Conservation (phyloP, 1,140 invertebrate species). For the Tetramorium simillimum region DNA sequence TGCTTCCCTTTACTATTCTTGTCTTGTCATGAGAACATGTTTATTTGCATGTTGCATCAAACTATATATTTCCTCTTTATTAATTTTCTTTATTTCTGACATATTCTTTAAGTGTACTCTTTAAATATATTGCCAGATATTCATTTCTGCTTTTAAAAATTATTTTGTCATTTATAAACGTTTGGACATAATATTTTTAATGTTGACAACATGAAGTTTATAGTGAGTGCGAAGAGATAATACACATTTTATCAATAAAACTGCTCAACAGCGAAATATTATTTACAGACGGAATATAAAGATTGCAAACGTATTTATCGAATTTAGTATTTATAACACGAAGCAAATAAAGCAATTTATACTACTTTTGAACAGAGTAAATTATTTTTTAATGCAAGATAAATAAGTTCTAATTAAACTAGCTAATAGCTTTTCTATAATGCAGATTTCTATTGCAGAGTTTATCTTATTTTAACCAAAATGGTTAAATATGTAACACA, state of each 20-base stretch:
- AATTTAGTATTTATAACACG: constrained; percentile 5
- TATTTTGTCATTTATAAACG: neutral
- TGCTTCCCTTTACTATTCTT: constrained; percentile 10
- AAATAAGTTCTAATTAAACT: neutral
- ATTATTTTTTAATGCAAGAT: constrained; percentile 12
- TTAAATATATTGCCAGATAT: neutral
- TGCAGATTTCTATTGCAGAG: neutral
- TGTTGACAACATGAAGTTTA: neutral
- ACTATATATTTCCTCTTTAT: neutral
- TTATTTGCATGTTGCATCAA: constrained; percentile 15
- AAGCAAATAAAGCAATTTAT: neutral
- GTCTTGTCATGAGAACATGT: neutral
- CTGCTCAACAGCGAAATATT: neutral
- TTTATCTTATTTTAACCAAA: neutral
- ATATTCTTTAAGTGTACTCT: neutral
- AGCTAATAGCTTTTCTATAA: neutral
- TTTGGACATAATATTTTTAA: neutral
- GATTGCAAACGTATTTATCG: neutral
- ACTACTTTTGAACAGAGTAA: neutral
- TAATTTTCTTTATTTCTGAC: neutral
- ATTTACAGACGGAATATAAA: constrained; percentile 1
- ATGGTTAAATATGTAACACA: neutral
- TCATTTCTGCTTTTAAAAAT: neutral
- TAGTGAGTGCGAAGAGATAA: neutral
- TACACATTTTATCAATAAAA: neutral